These are phyloP conservation scores for Erebia ligea DNA, from an alignment of 2,888 invertebrate species.

Conservation along the genomic window DNA sequence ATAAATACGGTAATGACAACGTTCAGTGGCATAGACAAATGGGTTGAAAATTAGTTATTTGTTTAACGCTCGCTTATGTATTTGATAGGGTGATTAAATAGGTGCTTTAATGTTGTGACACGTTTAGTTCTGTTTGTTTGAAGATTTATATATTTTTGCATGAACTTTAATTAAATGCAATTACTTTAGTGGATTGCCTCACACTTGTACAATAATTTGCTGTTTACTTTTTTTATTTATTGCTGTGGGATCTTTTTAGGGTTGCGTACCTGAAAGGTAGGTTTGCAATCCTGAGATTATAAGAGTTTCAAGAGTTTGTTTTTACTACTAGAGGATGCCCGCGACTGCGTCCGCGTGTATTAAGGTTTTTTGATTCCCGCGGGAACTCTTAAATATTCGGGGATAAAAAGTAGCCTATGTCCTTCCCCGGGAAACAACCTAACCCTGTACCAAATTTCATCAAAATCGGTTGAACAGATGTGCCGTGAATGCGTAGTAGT, in stretches of 20 bases:
- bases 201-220: not conserved
- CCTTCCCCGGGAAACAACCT: too few relatives aligned
- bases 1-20: slow-evolving; percentile 32
- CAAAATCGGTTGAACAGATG: too few relatives aligned
- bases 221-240: not conserved
- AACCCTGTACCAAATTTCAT: too few relatives aligned
- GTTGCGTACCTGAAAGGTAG: too few relatives aligned
- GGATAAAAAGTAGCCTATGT: too few relatives aligned
- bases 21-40: slow-evolving; percentile 41
- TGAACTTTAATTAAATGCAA: slow-evolving; percentile 13
- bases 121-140: slow-evolving; percentile 10
- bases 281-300: too few relatives aligned
- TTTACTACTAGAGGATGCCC: too few relatives aligned
- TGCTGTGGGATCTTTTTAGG: not conserved
- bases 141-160: slow-evolving; percentile 1
- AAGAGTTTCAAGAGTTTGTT: too few relatives aligned
- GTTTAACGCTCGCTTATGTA: slow-evolving; percentile 25
- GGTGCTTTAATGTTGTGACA: slow-evolving; percentile 15
- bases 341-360: too few relatives aligned
- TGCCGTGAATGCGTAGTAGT: too few relatives aligned
- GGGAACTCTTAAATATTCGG: too few relatives aligned
- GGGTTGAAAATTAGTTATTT: slow-evolving; percentile 37
- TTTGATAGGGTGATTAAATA: slow-evolving; percentile 15
- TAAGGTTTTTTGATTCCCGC: too few relatives aligned
- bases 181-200: not conserved